phyloP scores from a whole-genome alignment of 2,113 vertebrate species.

The Pachypanchax playfairii region DNA sequence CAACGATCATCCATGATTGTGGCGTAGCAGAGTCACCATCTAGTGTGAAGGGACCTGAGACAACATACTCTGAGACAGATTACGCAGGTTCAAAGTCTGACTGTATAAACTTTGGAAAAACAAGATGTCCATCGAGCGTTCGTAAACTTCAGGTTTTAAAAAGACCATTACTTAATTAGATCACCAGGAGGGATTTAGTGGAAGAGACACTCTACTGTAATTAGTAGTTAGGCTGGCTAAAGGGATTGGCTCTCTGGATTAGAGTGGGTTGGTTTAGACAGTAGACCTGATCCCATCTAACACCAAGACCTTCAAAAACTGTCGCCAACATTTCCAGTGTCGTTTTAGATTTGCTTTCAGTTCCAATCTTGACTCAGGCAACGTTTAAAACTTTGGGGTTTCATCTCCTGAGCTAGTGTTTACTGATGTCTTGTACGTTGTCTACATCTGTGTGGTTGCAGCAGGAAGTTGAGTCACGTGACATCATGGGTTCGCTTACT shows the following conservation, averaged over 20 bases:
- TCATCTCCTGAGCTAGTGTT: neutral
- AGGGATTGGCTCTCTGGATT: constrained; percentile 1
- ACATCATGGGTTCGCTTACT: constrained; percentile 51
- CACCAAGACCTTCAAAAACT: neutral
- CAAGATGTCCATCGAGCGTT: neutral
- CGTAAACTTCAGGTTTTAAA: neutral
- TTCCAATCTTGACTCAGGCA: neutral
- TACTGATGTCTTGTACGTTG: neutral
- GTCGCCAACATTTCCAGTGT: no score
- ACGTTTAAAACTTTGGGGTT: neutral
- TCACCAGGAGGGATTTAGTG: neutral
- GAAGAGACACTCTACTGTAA: neutral
- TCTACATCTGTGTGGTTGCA: neutral
- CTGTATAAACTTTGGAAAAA: no score
- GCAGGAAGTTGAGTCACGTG: constrained; percentile 13
- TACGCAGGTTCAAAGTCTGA: no score
- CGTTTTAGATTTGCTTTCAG: neutral
- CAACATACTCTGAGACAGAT: no score
- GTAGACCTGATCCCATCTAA: neutral
- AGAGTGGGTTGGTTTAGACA: neutral
- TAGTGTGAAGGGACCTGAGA: no score
- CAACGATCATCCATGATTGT: no score
- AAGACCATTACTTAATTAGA: neutral
- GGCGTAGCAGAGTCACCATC: no score
- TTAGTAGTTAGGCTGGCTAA: neutral